phyloP scores from a whole-genome alignment of 1,140 invertebrate species.

The Pseudomyrmex pallidus region DNA sequence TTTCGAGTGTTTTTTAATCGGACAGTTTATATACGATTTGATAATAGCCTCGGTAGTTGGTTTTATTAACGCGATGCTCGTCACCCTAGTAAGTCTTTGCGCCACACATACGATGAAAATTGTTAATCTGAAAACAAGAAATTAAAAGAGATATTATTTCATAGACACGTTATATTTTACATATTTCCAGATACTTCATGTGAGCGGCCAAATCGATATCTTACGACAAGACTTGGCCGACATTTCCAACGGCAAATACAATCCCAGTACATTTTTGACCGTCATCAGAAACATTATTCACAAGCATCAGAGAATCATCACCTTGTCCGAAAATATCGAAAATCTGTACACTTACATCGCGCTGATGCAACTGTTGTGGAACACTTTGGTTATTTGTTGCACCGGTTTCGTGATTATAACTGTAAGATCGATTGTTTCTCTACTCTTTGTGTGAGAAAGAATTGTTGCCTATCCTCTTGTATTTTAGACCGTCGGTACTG shows the following conservation, averaged over 20 bases:
- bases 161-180: not conserved
- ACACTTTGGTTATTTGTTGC: constrained; percentile 62
- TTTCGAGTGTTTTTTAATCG: constrained; percentile 52
- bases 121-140: not conserved
- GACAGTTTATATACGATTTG: constrained; percentile 48
- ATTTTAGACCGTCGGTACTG: constrained; percentile 1
- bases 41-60: constrained; percentile 1
- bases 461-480: not conserved
- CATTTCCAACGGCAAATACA: not conserved
- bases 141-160: not conserved
- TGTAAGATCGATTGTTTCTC: constrained; percentile 41
- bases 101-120: too few species aligned
- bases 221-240: constrained; percentile 43
- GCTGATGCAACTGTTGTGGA: constrained; percentile 58
- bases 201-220: constrained; percentile 63
- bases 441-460: not conserved
- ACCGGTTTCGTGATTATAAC: constrained; percentile 58
- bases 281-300: not conserved
- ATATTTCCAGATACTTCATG: constrained; percentile 60
- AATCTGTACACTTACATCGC: constrained; percentile 54
- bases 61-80: constrained; percentile 47
- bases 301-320: constrained; percentile 59
- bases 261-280: constrained; percentile 1
- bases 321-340: constrained; percentile 59
- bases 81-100: constrained; percentile 41